These are phyloP conservation scores for Tineola bisselliella DNA, from an alignment of 2,888 invertebrate genomes.

Conservation along the genomic window DNA sequence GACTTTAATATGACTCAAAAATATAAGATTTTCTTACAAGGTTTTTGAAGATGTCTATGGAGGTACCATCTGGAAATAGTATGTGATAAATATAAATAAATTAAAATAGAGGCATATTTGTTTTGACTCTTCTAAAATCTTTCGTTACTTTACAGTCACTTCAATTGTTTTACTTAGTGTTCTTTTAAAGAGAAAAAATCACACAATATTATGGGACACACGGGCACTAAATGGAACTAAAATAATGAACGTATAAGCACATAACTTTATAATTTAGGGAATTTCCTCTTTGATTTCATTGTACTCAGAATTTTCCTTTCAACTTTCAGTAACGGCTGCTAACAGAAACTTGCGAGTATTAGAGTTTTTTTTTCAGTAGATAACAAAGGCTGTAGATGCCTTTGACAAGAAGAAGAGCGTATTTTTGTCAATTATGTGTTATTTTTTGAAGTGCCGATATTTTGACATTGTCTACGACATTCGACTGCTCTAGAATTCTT, in stretches of 20 bases:
- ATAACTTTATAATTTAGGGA: neutral
- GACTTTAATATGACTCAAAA: too few relatives aligned
- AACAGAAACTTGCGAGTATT: neutral
- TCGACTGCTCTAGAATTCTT: neutral
- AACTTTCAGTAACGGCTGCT: constrained; percentile 1
- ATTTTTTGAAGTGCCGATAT: neutral
- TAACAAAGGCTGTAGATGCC: constrained; percentile 1
- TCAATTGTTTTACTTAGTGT: too few relatives aligned
- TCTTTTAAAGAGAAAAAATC: too few relatives aligned
- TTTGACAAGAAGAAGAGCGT: neutral
- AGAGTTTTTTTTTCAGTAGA: neutral
- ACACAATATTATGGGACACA: neutral
- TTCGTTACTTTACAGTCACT: too few relatives aligned
- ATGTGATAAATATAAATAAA: too few relatives aligned
- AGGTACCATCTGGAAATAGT: too few relatives aligned
- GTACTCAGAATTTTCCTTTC: neutral
- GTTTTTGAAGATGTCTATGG: too few relatives aligned
- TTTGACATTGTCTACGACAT: neutral
- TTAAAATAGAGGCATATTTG: too few relatives aligned
- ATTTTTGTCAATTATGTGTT: constrained; percentile 6
- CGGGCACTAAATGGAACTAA: neutral
- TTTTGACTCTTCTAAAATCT: too few relatives aligned
- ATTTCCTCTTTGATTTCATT: constrained; percentile 3
- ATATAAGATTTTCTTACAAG: too few relatives aligned
- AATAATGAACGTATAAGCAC: neutral